phyloP scores from a whole-genome alignment of 1,140 invertebrate species.

The Neomicropteryx cornuta region DNA sequence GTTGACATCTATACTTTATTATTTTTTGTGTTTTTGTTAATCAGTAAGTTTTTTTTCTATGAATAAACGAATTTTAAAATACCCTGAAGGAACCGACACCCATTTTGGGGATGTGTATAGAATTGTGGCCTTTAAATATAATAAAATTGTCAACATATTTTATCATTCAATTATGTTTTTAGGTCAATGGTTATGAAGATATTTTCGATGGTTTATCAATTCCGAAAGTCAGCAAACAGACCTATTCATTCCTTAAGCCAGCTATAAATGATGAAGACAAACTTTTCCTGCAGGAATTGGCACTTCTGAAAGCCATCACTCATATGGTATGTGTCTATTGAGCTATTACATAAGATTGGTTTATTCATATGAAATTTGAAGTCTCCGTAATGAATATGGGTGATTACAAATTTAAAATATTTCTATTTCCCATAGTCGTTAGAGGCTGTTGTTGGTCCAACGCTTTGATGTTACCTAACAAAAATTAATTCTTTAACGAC shows the following conservation, averaged over 20 bases:
- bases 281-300: slow-evolving; percentile 52
- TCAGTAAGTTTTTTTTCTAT: too few species aligned
- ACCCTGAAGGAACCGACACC: too few species aligned
- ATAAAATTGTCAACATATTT: slow-evolving; percentile 5
- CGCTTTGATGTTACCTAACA: neutral
- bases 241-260: slow-evolving; percentile 42
- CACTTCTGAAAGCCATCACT: slow-evolving; percentile 47
- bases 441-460: too few species aligned
- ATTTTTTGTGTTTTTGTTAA: too few species aligned
- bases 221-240: slow-evolving; percentile 29
- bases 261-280: slow-evolving; percentile 49
- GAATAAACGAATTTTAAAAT: too few species aligned
- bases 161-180: slow-evolving; percentile 16
- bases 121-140: slow-evolving; percentile 3
- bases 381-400: slow-evolving; percentile 18
- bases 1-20: too few species aligned
- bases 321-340: slow-evolving; percentile 35
- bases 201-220: slow-evolving; percentile 39
- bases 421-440: too few species aligned
- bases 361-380: too few species aligned
- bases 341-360: too few species aligned
- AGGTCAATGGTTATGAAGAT: slow-evolving; percentile 30
- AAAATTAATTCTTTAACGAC: neutral
- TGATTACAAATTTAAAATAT: too few species aligned
- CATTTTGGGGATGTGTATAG: too few species aligned